Percentiles rank a stretch among this genome's conserved stretches.
phyloP scores from a whole-genome alignment of 2,797 vertebrate species.

The Xenopus petersii region DNA sequence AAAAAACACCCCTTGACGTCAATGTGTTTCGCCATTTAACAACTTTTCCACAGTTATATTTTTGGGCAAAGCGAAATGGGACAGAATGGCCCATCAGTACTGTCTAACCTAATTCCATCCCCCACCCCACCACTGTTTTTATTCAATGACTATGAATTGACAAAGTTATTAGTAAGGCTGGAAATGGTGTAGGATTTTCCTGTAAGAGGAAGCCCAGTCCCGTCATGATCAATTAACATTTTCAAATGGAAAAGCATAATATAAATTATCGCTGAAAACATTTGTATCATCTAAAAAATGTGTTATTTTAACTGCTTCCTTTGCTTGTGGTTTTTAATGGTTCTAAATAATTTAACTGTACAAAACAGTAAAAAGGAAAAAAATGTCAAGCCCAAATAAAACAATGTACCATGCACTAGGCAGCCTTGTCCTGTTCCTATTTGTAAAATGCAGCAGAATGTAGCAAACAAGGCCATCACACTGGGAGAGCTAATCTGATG shows the following conservation, averaged over 20 bases:
- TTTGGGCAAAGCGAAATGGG: too few species aligned
- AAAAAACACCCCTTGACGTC: too few species aligned
- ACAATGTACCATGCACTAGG: constrained; percentile 42
- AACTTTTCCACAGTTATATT: too few species aligned
- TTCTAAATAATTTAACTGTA: constrained; percentile 59
- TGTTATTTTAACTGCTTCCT: constrained; percentile 54
- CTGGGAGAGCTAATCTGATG: constrained; percentile 65
- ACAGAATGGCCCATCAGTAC: too few species aligned
- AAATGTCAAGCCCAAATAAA: constrained; percentile 36
- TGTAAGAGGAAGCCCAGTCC: background rate
- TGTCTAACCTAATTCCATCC: too few species aligned
- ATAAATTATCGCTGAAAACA: constrained; percentile 39
- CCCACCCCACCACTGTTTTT: too few species aligned
- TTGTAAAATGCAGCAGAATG: constrained; percentile 52
- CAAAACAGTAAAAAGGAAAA: constrained; percentile 45
- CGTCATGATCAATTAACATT: background rate
- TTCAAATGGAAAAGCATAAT: constrained; percentile 9
- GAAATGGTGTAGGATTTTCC: background rate
- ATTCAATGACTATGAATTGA: too few species aligned
- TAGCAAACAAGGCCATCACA: constrained; percentile 52
- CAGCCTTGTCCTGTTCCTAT: constrained; percentile 53
- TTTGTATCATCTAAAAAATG: constrained; percentile 42
- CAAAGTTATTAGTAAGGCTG: too few species aligned
- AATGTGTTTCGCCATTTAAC: too few species aligned
- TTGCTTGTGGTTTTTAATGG: constrained; percentile 51